Evolutionary conservation across 1,140 invertebrate species (phyloP).

Genomic region (Drosophila pruinosa): DNA sequence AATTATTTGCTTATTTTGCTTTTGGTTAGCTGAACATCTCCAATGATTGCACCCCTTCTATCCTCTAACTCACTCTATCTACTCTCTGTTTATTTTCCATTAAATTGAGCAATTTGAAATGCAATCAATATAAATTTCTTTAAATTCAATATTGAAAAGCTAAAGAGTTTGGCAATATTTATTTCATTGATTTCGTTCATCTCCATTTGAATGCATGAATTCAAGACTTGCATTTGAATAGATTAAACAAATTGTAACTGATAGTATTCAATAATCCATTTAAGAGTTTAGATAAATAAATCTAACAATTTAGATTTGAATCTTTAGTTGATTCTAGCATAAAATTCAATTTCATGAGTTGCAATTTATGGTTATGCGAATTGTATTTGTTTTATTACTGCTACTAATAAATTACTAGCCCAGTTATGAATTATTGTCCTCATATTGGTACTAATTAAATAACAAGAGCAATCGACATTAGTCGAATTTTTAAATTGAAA

Average conservation of each 20-base stretch:
- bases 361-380: no score
- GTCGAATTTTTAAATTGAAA: neutral
- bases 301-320: neutral
- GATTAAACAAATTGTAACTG: neutral
- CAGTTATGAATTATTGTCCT: neutral
- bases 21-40: neutral
- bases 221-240: neutral
- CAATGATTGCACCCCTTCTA: neutral
- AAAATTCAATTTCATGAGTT: neutral
- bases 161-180: neutral
- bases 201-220: neutral
- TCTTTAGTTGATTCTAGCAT: neutral
- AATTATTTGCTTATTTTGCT: constrained; percentile 12
- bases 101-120: neutral
- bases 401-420: neutral
- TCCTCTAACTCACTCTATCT: neutral
- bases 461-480: neutral
- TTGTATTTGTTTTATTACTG: neutral
- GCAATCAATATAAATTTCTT: neutral
- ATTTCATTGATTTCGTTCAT: neutral
- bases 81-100: neutral
- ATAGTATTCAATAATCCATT: neutral
- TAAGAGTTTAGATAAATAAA: neutral
- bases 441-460: constrained; percentile 2
- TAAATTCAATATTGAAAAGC: neutral